phyloP scores from a whole-genome alignment of 2,888 invertebrate genomes.

The Melinopterus prodromus region DNA sequence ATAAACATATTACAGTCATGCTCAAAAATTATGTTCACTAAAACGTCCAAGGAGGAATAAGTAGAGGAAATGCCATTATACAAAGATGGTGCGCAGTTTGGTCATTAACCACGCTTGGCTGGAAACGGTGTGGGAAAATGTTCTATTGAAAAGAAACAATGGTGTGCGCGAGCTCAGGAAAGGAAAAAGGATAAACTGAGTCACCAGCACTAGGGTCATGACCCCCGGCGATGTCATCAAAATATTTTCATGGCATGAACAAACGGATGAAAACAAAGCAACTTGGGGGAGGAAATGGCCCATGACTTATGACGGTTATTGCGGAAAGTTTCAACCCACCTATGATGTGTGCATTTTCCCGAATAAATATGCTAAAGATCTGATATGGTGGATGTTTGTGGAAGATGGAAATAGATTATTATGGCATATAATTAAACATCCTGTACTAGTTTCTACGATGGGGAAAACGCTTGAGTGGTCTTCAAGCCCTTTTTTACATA shows the following conservation, averaged over 20 bases:
- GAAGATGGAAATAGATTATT: neutral
- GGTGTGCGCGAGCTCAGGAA: neutral
- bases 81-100: neutral
- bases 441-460: neutral
- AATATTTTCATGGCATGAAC: neutral
- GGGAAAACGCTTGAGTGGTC: neutral
- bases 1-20: too few relatives aligned
- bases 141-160: conserved; percentile 4
- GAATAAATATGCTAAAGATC: too few relatives aligned
- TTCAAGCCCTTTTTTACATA: neutral
- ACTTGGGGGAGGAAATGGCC: neutral
- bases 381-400: too few relatives aligned
- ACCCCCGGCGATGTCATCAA: neutral
- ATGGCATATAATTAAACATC: neutral
- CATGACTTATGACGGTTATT: neutral
- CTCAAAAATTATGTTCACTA: neutral
- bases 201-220: neutral
- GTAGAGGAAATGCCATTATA: neutral
- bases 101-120: neutral
- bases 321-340: neutral
- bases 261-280: neutral
- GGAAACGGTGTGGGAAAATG: neutral
- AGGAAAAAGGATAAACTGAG: neutral
- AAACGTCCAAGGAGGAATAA: neutral
- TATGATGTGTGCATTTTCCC: neutral